Evolutionary conservation across 2,888 invertebrate species (phyloP).

Genomic region (Agapetus fuscipes): DNA sequence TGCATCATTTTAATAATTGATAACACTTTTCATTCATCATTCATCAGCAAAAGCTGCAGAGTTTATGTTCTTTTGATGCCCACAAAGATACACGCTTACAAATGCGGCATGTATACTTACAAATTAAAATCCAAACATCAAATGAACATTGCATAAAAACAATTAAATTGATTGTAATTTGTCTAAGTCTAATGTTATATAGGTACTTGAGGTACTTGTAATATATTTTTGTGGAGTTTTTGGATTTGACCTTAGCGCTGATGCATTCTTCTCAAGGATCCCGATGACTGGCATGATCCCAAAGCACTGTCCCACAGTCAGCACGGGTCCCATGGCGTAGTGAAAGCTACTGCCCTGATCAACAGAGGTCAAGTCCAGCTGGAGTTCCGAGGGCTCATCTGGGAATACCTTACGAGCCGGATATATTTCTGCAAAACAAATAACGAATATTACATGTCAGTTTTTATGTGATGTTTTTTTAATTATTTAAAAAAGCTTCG

Average conservation of each 20-base stretch:
- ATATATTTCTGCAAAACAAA: background rate
- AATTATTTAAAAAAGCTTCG: background rate
- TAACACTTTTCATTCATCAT: no score
- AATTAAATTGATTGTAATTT: background rate
- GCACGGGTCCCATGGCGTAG: constrained; percentile 39
- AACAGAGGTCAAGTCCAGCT: background rate
- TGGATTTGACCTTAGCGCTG: background rate
- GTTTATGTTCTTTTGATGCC: no score
- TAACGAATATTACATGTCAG: no score
- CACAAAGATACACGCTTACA: no score
- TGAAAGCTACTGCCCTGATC: constrained; percentile 33
- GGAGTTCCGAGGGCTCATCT: background rate
- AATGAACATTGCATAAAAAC: no score
- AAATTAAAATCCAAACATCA: no score
- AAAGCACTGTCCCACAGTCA: constrained; percentile 41
- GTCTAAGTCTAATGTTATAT: background rate
- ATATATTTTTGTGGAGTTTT: background rate
- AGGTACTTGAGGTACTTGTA: background rate
- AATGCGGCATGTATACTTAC: no score
- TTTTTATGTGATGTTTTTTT: background rate
- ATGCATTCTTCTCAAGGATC: constrained; percentile 22
- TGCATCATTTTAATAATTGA: no score
- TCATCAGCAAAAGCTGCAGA: no score
- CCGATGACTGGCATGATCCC: constrained; percentile 45
- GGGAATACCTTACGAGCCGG: background rate